Evolutionary conservation across 2,113 vertebrate genomes (phyloP).

Genomic region (Geothlypis trichas): DNA sequence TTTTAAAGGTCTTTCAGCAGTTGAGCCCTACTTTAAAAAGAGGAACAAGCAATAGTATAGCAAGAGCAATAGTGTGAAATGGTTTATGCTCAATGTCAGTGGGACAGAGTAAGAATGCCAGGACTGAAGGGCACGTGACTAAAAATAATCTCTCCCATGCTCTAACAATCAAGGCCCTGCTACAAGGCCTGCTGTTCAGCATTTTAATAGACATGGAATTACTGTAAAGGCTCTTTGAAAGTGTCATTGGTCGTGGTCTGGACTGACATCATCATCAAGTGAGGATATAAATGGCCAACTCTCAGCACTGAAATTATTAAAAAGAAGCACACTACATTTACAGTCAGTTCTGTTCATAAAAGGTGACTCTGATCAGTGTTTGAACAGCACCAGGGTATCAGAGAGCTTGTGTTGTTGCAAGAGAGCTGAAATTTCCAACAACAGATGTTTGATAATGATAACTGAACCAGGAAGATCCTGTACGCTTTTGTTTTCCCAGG

Average conservation of each 20-base stretch:
- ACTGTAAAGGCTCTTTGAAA: background rate
- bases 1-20: background rate
- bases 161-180: background rate
- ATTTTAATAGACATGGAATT: background rate
- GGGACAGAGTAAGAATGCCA: background rate
- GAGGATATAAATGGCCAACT: background rate
- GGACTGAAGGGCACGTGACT: background rate
- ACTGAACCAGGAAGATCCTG: background rate
- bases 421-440: background rate
- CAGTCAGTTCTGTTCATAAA: background rate
- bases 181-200: background rate
- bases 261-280: background rate
- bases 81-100: background rate
- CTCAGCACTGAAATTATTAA: background rate
- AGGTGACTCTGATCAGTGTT: background rate
- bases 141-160: background rate
- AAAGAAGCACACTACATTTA: background rate
- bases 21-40: background rate
- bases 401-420: background rate
- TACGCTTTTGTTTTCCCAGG: background rate
- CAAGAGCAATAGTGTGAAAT: background rate
- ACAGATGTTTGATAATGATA: background rate
- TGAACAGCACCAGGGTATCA: background rate
- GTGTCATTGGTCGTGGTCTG: background rate
- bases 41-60: background rate